A percentile compares a stretch with the other conserved stretches of the same genome.
Evolutionary conservation across 2,888 invertebrate genomes (phyloP).

Genomic region (Apomyelois bistriatella): DNA sequence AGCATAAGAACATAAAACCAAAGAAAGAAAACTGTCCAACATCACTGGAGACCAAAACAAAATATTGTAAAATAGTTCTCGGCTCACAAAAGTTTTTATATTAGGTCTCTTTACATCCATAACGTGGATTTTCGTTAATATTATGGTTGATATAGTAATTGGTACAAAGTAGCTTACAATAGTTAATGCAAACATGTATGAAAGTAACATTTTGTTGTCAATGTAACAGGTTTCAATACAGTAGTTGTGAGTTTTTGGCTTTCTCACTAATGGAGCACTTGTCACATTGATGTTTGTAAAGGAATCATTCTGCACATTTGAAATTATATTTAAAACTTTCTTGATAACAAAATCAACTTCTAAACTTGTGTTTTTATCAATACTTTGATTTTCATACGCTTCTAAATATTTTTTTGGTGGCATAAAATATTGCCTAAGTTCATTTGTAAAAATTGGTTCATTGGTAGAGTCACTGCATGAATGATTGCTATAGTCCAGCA

Average conservation of each 20-base stretch:
- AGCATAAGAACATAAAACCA: conserved; percentile 59
- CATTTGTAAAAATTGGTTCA: conserved; percentile 32
- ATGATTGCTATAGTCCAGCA: conserved; percentile 44
- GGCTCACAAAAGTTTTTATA: conserved; percentile 53
- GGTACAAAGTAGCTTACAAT: conserved; percentile 67
- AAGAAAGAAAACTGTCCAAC: conserved; percentile 65
- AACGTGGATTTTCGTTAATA: conserved; percentile 62
- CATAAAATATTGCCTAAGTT: conserved; percentile 39
- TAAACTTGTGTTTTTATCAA: conserved; percentile 31
- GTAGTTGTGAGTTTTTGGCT: conserved; percentile 38
- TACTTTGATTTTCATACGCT: conserved; percentile 37
- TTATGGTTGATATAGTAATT: conserved; percentile 60
- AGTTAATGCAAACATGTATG: conserved; percentile 58
- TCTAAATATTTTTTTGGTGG: conserved; percentile 45
- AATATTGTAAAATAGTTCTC: conserved; percentile 64
- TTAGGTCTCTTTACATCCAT: conserved; percentile 51
- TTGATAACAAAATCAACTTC: conserved; percentile 46
- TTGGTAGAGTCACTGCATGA: conserved; percentile 34
- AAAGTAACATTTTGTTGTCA: conserved; percentile 54
- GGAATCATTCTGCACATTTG: conserved; percentile 43
- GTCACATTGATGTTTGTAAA: conserved; percentile 38
- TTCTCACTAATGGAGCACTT: conserved; percentile 36
- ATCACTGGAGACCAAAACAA: conserved; percentile 71
- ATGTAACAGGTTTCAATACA: conserved; percentile 63
- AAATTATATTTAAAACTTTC: conserved; percentile 55